Evolutionary conservation across 2,888 invertebrate genomes (phyloP), one percentile per base, ranked within the genome.

Genomic region (Stenchaetothrips biformis): DNA sequence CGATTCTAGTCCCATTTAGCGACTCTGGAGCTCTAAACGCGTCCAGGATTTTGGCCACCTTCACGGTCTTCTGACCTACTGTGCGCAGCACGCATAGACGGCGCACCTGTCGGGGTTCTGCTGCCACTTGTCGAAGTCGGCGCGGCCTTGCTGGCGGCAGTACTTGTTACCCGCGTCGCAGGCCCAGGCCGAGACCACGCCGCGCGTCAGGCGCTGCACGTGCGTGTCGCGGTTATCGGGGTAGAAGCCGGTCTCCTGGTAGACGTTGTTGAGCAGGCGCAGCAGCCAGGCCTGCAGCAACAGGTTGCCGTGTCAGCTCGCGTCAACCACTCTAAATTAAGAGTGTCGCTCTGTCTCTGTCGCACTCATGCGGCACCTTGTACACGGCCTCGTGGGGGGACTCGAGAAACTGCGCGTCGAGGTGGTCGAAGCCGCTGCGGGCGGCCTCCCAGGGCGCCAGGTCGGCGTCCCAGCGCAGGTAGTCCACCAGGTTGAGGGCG

Each of bases 361-460:
- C 37, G 37, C 37, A 37, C 37, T 37, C 37, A 37, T 37, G 37
- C 37, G 37, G 21, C 67, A 74, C 67, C 67, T 74, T 74, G 67
- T 74, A 74, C 67, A 74, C 67, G 67, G 67, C 67, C 67, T 74
- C 67, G 67, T 74, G 67, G 0, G 25, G 67, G 8, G 67, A 74
- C 21, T 11, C 67, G 1, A 74, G 8, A 9, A 74, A 25, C 67
- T 74, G 67, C 21, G 67, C 67, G 25, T 74, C 67, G 2, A 74
- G 67, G 25, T 74, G 25, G 21, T 74, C 21, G 86, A 91, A 88
- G 83, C 90, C 90, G 81, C 88, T 88, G 0, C 92, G 85, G 7
- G 92, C 87, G 47, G 91, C 85, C 74, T 89, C 88, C 93, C 93
- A 93, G 0, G 93, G 92, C 4, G 92, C 88, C 83, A 90, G 92